A percentile compares a stretch with the other conserved stretches of the same genome.
Conservation (phyloP, 1,140 invertebrate species). For the Pollicipes pollicipes region DNA sequence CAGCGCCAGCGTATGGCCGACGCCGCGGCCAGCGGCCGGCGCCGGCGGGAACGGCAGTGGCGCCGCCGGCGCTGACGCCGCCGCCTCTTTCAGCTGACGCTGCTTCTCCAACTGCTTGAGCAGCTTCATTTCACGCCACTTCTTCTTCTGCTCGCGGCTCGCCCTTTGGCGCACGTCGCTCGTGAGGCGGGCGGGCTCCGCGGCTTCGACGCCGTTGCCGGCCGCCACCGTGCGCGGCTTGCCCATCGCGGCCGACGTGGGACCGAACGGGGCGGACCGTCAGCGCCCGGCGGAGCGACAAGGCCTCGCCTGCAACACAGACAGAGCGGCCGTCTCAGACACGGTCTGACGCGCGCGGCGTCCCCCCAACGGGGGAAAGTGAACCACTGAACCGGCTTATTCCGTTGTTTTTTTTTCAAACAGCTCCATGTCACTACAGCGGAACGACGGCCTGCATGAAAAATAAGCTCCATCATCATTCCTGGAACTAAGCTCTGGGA, state of each 20-base stretch:
- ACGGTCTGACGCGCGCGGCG: too few relatives aligned
- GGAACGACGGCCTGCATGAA: too few relatives aligned
- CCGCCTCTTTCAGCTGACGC: not conserved
- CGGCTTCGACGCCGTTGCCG: too few relatives aligned
- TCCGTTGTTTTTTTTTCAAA: too few relatives aligned
- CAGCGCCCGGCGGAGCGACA: not conserved
- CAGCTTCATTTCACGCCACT: not conserved
- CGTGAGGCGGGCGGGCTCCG: not conserved
- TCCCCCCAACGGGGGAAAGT: too few relatives aligned
- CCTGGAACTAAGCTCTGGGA: too few relatives aligned
- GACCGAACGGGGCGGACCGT: not conserved
- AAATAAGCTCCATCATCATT: too few relatives aligned
- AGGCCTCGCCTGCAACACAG: not conserved
- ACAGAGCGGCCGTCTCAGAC: slow-evolving; percentile 1
- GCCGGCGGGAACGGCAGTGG: not conserved
- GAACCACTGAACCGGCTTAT: too few relatives aligned
- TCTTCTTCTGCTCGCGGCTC: not conserved
- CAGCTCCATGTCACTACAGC: too few relatives aligned
- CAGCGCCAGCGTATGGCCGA: slow-evolving; percentile 26
- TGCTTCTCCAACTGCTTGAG: not conserved
- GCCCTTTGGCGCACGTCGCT: not conserved
- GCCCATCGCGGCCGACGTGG: not conserved
- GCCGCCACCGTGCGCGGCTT: not conserved
- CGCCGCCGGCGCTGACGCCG: not conserved
- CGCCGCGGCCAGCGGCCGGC: not conserved